Evolutionary conservation across 2,888 invertebrate species (phyloP).

Genomic region (Drosophila seclusa): DNA sequence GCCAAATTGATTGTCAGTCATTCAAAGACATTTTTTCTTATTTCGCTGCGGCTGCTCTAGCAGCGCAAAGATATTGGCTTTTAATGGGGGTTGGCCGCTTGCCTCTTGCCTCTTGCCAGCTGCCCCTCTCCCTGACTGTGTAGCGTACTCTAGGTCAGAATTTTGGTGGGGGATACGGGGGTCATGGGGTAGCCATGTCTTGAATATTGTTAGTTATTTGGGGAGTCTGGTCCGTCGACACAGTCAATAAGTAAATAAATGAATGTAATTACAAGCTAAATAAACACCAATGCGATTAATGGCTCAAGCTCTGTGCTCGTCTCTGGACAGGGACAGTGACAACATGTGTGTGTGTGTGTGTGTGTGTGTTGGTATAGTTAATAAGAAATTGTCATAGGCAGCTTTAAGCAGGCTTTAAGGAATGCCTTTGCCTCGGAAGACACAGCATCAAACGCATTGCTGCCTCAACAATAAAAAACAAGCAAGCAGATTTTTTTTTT

Average conservation of each 20-base stretch:
- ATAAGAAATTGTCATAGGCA: constrained; percentile 37
- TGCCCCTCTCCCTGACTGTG: constrained; percentile 19
- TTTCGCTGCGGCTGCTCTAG: constrained; percentile 55
- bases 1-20: constrained; percentile 84
- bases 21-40: constrained; percentile 84
- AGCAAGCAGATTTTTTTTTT: constrained; percentile 14
- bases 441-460: constrained; percentile 61
- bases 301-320: constrained; percentile 54
- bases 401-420: constrained; percentile 49
- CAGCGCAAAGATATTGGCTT: constrained; percentile 75
- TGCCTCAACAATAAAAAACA: constrained; percentile 4
- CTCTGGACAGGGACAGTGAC: not conserved
- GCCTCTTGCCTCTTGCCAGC: not conserved
- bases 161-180: constrained; percentile 1
- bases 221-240: constrained; percentile 61
- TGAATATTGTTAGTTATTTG: constrained; percentile 75
- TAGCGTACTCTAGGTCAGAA: constrained; percentile 70
- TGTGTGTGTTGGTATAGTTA: not conserved
- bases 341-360: constrained; percentile 10
- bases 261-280: constrained; percentile 83
- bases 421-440: constrained; percentile 3
- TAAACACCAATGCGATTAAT: constrained; percentile 82
- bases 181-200: constrained; percentile 13
- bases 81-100: constrained; percentile 74
- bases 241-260: constrained; percentile 84